Percentiles rank a stretch among this genome's conserved stretches.
Conservation (phyloP, 2,888 invertebrate genomes). For the Cremastinae sp. region DNA sequence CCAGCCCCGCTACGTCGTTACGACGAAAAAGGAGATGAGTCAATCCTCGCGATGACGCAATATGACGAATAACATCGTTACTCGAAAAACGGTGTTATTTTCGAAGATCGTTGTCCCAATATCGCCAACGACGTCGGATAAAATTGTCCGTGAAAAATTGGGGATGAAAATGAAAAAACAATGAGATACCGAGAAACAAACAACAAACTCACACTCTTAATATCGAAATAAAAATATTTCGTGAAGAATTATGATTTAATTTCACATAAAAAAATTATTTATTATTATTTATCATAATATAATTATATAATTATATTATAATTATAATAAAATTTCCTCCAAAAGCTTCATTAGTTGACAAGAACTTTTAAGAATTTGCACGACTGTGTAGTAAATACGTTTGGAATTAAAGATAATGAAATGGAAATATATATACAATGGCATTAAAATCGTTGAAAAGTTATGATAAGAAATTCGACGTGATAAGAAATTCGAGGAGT, state of each 20-base stretch:
- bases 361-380: no score
- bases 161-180: neutral
- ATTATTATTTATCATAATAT: no score
- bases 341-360: no score
- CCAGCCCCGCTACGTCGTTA: slow-evolving; percentile 35
- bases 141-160: neutral
- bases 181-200: no score
- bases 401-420: no score
- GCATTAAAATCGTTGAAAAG: neutral
- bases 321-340: no score
- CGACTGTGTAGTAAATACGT: no score
- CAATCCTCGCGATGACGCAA: slow-evolving; percentile 54
- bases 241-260: no score
- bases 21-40: slow-evolving; percentile 42
- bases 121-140: neutral
- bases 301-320: no score
- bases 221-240: no score
- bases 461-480: neutral
- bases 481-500: slow-evolving; percentile 27
- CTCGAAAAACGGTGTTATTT: neutral
- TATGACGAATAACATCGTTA: slow-evolving; percentile 37
- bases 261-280: no score
- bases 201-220: no score
- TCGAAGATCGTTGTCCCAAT: slow-evolving; percentile 8
- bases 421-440: neutral